Percentiles rank a stretch among this genome's conserved stretches.
Conservation (phyloP, 1,140 invertebrate genomes). For the Drosophila azteca region DNA sequence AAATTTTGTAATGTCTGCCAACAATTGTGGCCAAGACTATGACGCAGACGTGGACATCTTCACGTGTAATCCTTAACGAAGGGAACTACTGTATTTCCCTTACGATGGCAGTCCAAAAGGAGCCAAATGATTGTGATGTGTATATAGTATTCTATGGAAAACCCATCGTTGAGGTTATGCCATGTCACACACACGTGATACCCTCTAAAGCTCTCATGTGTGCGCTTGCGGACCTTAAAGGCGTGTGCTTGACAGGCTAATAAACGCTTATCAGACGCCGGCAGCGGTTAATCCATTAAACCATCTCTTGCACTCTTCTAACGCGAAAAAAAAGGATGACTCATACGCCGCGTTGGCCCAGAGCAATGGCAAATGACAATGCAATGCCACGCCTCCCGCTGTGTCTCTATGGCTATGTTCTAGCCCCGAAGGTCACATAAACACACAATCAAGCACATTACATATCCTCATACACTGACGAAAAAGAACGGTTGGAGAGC, state of each 20-base stretch:
- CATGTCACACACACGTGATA: background rate
- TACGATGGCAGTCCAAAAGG: no score
- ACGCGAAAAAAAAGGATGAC: conserved; percentile 56
- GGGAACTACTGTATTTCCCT: background rate
- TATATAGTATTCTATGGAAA: no score
- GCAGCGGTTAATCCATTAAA: conserved; percentile 78
- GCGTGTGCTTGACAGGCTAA: conserved; percentile 78
- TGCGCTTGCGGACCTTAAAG: conserved; percentile 29
- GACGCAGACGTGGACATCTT: conserved; percentile 25
- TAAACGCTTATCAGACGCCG: conserved; percentile 78
- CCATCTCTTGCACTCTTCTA: conserved; percentile 36
- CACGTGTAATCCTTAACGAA: no score
- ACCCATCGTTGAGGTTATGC: no score
- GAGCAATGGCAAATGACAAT: conserved; percentile 66
- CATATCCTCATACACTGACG: background rate
- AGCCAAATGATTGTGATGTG: no score
- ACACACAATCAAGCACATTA: background rate
- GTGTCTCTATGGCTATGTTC: conserved; percentile 8
- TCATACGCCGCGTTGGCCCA: conserved; percentile 53
- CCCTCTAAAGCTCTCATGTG: no score
- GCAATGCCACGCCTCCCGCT: conserved; percentile 73
- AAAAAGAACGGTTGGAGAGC: no score
- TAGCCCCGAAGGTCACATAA: conserved; percentile 29
- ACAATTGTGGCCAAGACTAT: conserved; percentile 9
- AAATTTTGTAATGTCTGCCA: conserved; percentile 67